Evolutionary conservation across 2,113 vertebrate genomes (phyloP), one percentile per base, ranked within the genome.

Genomic region (Tachuris rubrigastra): DNA sequence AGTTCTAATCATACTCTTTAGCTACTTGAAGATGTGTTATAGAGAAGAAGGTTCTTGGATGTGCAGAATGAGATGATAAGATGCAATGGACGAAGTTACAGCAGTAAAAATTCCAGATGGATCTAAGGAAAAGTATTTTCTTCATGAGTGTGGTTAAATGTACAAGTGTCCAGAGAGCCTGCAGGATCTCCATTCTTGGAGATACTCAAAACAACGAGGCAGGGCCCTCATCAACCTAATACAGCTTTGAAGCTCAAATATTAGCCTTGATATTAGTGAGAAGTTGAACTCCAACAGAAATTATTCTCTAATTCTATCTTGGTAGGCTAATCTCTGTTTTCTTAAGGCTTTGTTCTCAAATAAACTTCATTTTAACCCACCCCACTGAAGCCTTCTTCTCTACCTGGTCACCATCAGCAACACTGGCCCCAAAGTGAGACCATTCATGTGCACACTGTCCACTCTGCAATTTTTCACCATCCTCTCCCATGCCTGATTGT

Each of bases 391-490:
- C 7, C 19, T 88, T 19, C 49, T 60, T 12, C 28, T 10, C 56
- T 53, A 6, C 28, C 42, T 49, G 17, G 8, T 73, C 80, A 77
- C 28, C 17, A 17, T 28, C 46, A 86, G 53, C 50, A 60, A 5
- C n/a, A 28, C 12, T 9, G 18, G 9, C 25, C 63, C 33, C 50
- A 25, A 37, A 84, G 41, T 12, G 14, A 63, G 33, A 78, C 18
- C 7, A 10, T 1, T 0, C 21, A 25, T 5, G 5, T 14, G 4
- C 37, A 66, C 19, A 21, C 35, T 15, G 56, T 58, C 37, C 35
- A 16, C 14, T 60, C 35, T 1, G 1, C 15, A 47, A 18, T 49
- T 91, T 65, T 73, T 87, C 22, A 22, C 49, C 60, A 14, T 30
- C 28, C 2, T 74, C 9, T 75, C 39, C 39, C 17, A 23, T 27